Conservation (phyloP, 2,888 invertebrate genomes). For the Xylocampa areola region DNA sequence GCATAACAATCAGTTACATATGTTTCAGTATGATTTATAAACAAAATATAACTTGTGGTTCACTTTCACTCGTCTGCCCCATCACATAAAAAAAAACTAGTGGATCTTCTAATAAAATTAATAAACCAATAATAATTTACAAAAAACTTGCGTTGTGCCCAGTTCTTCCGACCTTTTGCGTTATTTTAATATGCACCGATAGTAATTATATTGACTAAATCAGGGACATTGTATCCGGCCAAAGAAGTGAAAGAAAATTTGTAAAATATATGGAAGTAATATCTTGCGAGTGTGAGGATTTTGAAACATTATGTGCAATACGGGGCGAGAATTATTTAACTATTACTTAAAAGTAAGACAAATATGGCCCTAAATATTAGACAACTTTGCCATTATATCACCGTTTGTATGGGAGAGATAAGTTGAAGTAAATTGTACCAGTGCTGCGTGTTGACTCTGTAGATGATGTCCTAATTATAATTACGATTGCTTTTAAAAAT, state of each 20-base stretch:
- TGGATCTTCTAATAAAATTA: conserved; percentile 42
- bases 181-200: conserved; percentile 29
- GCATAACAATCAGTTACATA: background rate
- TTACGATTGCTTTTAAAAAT: background rate
- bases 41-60: no score
- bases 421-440: background rate
- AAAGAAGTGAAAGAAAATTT: conserved; percentile 27
- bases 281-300: conserved; percentile 1
- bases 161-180: conserved; percentile 56
- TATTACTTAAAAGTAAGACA: background rate
- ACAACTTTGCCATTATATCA: background rate
- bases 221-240: conserved; percentile 48
- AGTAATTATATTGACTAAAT: conserved; percentile 33
- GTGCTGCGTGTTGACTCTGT: background rate
- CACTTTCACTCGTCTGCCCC: no score
- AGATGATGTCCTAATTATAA: conserved; percentile 1
- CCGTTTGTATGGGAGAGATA: background rate
- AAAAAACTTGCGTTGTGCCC: conserved; percentile 56
- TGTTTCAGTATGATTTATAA: background rate
- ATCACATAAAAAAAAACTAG: no score
- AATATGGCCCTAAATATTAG: background rate
- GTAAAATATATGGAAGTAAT: no score
- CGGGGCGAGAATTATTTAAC: background rate
- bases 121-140: conserved; percentile 37
- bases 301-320: conserved; percentile 20